Evolutionary conservation across 2,797 vertebrate species (phyloP), one percentile per base, ranked within the genome.

Genomic region (Pangasius larnaudii): DNA sequence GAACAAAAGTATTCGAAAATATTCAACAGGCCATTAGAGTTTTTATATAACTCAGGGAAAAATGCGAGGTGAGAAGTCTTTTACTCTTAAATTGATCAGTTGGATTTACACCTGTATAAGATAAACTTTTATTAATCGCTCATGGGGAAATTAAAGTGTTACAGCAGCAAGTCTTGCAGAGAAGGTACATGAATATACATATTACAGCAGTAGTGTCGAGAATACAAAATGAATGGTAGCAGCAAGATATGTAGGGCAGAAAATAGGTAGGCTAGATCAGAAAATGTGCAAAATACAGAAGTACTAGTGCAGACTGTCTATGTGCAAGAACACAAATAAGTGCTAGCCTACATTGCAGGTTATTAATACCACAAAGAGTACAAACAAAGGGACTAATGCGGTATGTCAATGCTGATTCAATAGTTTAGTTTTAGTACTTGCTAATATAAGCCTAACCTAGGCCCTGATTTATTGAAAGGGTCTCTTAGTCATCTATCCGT

Each of bases 401-500:
- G 58, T 58, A 33, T 9, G 30, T 53, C 8, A 79, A 58, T 59
- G 24, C 18, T 39, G 56, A 75, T 75, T 49, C 16, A 53, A 8
- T 24, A 24, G n/a, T 78, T 49, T 27, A 80, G 27, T 39, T 61
- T 59, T 56, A n/a, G 27, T 24, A n/a, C 65, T 82, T 59, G 39
- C 5, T 69, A 3, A 3, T 80, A 19, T 61, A 63, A 42, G 16
- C 42, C 33, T 16, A 75, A 53, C 7, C 72, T 51, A 65, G 53
- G 49, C 1, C 22, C 30, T 53, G 56, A 24, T 74, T 46, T 61
- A 71, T 36, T 69, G 51, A 78, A 24, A 59, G 18, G 36, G 56
- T 58, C 53, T n/a, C 33, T 11, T 33, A 0, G 33, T 36, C 80
- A 75, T 61, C 22, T 59, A 88, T 87, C 84, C 65, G 87, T 86